Evolutionary conservation across 2,888 invertebrate genomes (phyloP), one percentile per base, ranked within the genome.

Genomic region (Dorcus parallelipipedus): DNA sequence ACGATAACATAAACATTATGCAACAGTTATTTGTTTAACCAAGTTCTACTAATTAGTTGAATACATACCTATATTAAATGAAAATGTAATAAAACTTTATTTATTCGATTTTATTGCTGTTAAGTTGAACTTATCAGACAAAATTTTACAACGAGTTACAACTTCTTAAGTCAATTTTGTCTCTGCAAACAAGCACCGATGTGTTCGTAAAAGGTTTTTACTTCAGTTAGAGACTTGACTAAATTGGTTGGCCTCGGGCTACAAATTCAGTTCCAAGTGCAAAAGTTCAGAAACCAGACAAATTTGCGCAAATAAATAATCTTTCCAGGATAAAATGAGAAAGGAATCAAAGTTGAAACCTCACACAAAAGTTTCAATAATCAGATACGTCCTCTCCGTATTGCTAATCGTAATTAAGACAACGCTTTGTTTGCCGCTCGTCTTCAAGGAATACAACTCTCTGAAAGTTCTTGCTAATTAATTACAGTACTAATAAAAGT

Each of bases 231-330:
- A 62, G 59, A 57, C 56, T 60, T 56, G 53, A 49, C 55, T 59
- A 52, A 49, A 54, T 58, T 60, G 56, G 57, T 56, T 60, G 54
- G 60, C 63, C 61, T 58, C 59, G 52, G 63, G 63, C 64, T 57
- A 57, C 63, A 64, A 63, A 63, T 64, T 62, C 60, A 52, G 59
- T 64, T 61, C 60, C 49, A 60, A 64, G 63, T 64, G 63, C 60
- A 63, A 62, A 66, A 66, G 64, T 66, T 66, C 64, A 64, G 64
- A 60, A 63, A 64, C 63, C 61, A 64, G 64, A 64, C 64, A 66
- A 66, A 66, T 66, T 66, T 64, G 60, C 57, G 60, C 64, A 66
- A 66, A 66, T 66, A 66, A 66, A 66, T 66, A 66, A 66, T 64
- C 66, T 62, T 64, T 63, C 54, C 64, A 52, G 60, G 64, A 58